These are phyloP conservation scores for Hemiprocne comata DNA, from an alignment of 2,113 vertebrate genomes.

Conservation along the genomic window DNA sequence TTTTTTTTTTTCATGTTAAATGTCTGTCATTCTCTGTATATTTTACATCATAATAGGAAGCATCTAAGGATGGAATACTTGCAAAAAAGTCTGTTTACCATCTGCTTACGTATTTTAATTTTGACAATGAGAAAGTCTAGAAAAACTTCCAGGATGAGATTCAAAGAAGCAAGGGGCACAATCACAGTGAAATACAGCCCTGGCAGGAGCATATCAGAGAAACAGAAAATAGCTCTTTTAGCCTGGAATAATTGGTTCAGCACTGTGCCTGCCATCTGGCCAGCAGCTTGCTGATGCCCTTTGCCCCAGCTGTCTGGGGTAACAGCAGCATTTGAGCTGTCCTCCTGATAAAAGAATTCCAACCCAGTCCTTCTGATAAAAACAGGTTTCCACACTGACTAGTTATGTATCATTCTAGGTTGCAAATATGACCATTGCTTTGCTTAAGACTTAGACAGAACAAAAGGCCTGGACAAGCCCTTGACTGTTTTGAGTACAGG, in stretches of 20 bases:
- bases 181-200: neutral
- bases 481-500: neutral
- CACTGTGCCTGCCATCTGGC: slow-evolving; percentile 3
- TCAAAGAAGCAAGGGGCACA: neutral
- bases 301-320: neutral
- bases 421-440: neutral
- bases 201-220: neutral
- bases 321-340: neutral
- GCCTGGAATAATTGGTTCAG: neutral
- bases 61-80: neutral
- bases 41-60: slow-evolving; percentile 5
- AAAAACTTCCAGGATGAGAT: neutral
- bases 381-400: neutral
- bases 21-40: neutral
- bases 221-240: neutral
- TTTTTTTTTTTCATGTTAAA: neutral
- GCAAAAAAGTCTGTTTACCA: neutral
- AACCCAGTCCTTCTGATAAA: too few relatives aligned
- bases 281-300: slow-evolving; percentile 7
- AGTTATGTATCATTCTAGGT: neutral
- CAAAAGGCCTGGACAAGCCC: neutral
- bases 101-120: neutral
- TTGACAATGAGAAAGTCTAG: neutral
- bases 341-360: too few relatives aligned
- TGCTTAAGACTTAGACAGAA: neutral